Percentiles rank a stretch among this genome's conserved stretches.
Evolutionary conservation across 37 sponge, comb jelly and placozoan genomes (phyloP).

Genomic region (Haliclona indistincta): DNA sequence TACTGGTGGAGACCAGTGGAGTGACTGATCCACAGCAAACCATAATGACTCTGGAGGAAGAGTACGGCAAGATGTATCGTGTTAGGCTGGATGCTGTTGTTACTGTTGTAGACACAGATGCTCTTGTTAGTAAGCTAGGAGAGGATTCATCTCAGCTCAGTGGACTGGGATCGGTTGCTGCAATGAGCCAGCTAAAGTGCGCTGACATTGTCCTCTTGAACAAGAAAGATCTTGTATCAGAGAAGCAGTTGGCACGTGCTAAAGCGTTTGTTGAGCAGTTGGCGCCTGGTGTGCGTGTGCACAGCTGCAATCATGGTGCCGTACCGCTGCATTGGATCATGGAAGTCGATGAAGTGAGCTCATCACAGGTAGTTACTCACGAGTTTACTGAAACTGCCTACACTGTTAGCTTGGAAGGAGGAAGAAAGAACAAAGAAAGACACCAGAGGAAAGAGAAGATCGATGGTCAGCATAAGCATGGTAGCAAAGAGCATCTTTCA

Average conservation of each 20-base stretch:
- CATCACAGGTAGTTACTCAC: slow-evolving; percentile 47
- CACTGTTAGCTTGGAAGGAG: slow-evolving; percentile 33
- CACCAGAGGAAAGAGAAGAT: slow-evolving; percentile 3
- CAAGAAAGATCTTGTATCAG: slow-evolving; percentile 63
- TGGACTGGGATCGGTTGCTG: slow-evolving; percentile 24
- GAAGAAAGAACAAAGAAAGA: slow-evolving; percentile 43
- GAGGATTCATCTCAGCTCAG: background rate
- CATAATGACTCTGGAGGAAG: slow-evolving; percentile 73
- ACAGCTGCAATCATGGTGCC: slow-evolving; percentile 43
- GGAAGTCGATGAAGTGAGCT: slow-evolving; percentile 61
- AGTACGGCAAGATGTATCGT: slow-evolving; percentile 77
- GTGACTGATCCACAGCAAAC: slow-evolving; percentile 76
- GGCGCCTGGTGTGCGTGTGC: slow-evolving; percentile 56
- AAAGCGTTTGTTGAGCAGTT: slow-evolving; percentile 22
- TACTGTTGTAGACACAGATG: slow-evolving; percentile 75
- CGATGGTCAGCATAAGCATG: background rate
- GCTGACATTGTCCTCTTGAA: slow-evolving; percentile 79
- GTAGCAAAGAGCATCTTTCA: slow-evolving; percentile 15
- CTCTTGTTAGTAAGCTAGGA: slow-evolving; percentile 29
- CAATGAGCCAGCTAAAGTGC: slow-evolving; percentile 64
- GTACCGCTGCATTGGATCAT: slow-evolving; percentile 64
- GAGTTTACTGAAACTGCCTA: slow-evolving; percentile 52
- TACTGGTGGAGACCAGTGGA: slow-evolving; percentile 82
- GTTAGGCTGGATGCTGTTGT: slow-evolving; percentile 70
- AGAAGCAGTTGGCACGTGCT: slow-evolving; percentile 38